Evolutionary conservation across 2,113 vertebrate species (phyloP), one percentile per base, ranked within the genome.

Genomic region (Cynopterus brachyotis): DNA sequence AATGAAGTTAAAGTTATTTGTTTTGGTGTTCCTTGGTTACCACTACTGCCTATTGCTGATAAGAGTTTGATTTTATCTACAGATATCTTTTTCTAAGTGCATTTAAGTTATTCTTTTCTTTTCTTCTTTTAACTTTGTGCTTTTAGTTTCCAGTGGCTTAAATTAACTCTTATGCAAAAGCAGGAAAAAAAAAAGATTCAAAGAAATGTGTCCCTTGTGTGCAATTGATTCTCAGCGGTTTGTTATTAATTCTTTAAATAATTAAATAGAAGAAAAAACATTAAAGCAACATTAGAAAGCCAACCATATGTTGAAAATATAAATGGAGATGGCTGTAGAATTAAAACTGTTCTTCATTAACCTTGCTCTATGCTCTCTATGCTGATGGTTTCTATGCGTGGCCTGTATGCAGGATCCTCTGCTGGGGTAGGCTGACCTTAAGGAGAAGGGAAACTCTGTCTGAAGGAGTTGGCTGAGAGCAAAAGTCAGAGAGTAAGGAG

Each of bases 171-270:
- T 37, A 94, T 1, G 35, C 88, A 97, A 97, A 93, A 73, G 30
- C 55, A 40, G 19, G 10, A 2, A 40, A n/a, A 95, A 83, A 45
- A 40, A 82, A 64, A 32, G 95, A 94, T 60, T 96, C 53, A 87
- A 96, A 98, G 69, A 94, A 97, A 73, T 19, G 91, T 85, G 26
- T 98, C 82, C 72, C 98, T 95, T 1, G 66, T 69, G 85, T 95
- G 64, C 16, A 2, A 96, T 40, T 97, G 72, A 96, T 88, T 97
- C 85, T 80, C 94, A 89, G 73, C 22, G 95, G 94, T 64, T 66
- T 97, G 59, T 97, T 98, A 97, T 98, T 97, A 98, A 98, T 96
- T 22, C 6, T 97, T 97, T 98, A 89, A 98, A 98, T 98, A 98
- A 97, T 98, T 98, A 98, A 98, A 97, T 97, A 93, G 24, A 95